Conservation (phyloP, 2,888 invertebrate species). For the Dynastes hyllus region DNA sequence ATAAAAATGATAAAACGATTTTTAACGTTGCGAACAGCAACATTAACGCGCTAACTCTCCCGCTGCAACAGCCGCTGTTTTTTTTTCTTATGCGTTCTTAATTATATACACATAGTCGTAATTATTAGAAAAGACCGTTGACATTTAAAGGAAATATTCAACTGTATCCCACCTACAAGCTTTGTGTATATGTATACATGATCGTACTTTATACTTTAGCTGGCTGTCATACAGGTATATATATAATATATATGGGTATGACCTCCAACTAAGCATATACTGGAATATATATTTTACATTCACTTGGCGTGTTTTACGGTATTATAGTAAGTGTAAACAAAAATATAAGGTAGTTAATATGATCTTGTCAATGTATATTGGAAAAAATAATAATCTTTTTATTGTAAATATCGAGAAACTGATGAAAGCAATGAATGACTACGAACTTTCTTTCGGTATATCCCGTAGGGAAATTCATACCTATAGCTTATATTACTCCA, state of each 20-base stretch:
- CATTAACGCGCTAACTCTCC: not conserved
- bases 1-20: constrained; percentile 20
- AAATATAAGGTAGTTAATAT: not conserved
- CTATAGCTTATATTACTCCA: no score
- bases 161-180: constrained; percentile 39
- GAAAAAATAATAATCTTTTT: no score
- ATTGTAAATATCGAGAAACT: no score
- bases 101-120: constrained; percentile 22
- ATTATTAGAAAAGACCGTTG: constrained; percentile 43
- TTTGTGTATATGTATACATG: not conserved
- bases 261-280: constrained; percentile 33
- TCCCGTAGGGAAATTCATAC: no score
- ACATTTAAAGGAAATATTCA: constrained; percentile 45
- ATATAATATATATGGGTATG: constrained; percentile 22
- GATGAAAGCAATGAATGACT: no score
- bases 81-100: constrained; percentile 12
- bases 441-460: no score
- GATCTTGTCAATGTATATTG: not conserved
- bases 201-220: not conserved
- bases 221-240: constrained; percentile 9
- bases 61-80: constrained; percentile 7
- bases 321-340: constrained; percentile 4
- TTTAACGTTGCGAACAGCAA: not conserved
- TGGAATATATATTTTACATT: constrained; percentile 35
- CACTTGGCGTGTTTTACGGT: constrained; percentile 30